Evolutionary conservation across 2,113 vertebrate species (phyloP).

Genomic region (Macaca nemestrina): DNA sequence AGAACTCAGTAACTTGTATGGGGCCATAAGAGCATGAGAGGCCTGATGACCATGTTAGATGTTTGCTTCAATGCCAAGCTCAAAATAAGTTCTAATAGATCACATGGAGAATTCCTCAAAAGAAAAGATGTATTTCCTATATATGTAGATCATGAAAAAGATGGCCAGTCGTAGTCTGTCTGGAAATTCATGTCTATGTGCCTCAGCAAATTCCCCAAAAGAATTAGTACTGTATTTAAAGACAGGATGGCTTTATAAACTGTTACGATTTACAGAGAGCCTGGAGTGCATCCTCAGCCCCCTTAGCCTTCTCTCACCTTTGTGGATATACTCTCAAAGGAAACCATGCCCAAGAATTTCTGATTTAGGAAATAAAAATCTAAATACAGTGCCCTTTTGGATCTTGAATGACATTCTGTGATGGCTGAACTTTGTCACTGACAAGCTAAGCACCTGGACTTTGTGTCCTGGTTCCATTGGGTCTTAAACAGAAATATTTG

Average conservation of each 20-base stretch:
- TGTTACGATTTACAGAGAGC: neutral
- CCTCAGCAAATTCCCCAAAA: neutral
- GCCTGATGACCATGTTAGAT: neutral
- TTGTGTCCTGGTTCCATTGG: neutral
- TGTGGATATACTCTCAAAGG: neutral
- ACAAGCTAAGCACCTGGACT: constrained; percentile 6
- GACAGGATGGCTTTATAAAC: neutral
- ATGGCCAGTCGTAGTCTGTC: neutral
- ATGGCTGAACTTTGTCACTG: neutral
- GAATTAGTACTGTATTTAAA: neutral
- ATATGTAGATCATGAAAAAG: neutral
- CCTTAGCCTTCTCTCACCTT: neutral
- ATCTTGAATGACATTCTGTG: neutral
- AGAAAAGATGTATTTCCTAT: neutral
- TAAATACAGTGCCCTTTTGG: neutral
- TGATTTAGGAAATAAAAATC: neutral
- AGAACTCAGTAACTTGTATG: neutral
- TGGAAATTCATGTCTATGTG: neutral
- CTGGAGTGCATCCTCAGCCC: neutral
- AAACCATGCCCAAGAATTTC: neutral
- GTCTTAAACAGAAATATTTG: neutral
- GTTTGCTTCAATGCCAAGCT: neutral
- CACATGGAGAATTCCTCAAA: neutral
- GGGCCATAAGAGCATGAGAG: neutral
- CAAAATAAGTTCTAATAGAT: constrained; percentile 10